These are phyloP conservation scores for Diadophis punctatus DNA, from an alignment of 2,113 vertebrate genomes.

Conservation along the genomic window DNA sequence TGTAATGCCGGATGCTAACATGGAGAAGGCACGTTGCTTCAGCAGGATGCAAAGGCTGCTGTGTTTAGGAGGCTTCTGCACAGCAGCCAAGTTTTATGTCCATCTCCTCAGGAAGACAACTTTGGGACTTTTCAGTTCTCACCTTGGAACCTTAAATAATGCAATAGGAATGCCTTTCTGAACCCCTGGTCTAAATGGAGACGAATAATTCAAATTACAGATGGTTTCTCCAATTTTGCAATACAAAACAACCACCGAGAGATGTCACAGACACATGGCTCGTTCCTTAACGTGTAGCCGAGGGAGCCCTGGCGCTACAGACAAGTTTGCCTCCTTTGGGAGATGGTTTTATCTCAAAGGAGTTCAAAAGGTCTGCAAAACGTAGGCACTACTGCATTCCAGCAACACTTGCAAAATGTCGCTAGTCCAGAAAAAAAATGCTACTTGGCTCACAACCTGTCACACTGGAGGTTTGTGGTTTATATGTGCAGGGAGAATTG, in stretches of 20 bases:
- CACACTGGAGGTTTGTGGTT: not conserved
- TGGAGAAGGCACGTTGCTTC: not conserved
- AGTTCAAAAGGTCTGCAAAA: not conserved
- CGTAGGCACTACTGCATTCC: not conserved
- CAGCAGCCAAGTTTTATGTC: fast-evolving
- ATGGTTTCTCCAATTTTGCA: not conserved
- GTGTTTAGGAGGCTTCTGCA: fast-evolving
- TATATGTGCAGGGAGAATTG: not conserved
- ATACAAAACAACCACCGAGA: not conserved
- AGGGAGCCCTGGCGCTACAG: not conserved
- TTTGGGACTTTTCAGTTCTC: not conserved
- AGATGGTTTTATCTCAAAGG: too few species aligned
- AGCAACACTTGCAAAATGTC: not conserved
- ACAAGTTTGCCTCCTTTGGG: not conserved
- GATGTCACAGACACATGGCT: not conserved
- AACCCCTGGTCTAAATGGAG: fast-evolving
- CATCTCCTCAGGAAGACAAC: not conserved
- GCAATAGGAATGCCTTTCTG: fast-evolving
- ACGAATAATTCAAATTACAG: not conserved
- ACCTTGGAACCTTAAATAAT: not conserved
- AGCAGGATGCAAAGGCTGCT: not conserved
- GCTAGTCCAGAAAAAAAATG: not conserved
- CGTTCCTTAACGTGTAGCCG: not conserved
- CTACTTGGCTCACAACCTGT: not conserved
- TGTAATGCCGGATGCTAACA: not conserved